Conservation (phyloP, 2,113 vertebrate species). For the Ardeotis arabs region DNA sequence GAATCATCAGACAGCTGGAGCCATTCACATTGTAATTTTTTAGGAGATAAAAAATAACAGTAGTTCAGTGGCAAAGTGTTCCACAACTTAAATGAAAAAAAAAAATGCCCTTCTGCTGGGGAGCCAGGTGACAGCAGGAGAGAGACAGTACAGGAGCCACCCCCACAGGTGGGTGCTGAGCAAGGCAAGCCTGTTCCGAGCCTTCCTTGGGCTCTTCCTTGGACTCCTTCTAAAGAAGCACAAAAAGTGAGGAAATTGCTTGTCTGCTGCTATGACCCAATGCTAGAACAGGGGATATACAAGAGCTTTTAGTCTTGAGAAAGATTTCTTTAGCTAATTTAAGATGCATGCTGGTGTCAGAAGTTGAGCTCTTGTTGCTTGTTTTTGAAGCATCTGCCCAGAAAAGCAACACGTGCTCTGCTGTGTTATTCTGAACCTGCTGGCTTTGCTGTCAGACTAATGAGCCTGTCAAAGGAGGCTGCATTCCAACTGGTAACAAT, state of each 20-base stretch:
- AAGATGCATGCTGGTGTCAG: background rate
- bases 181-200: background rate
- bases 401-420: background rate
- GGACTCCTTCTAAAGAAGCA: background rate
- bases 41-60: background rate
- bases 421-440: background rate
- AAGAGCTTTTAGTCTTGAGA: background rate
- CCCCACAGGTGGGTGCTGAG: background rate
- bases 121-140: background rate
- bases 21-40: background rate
- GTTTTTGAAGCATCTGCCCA: background rate
- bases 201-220: background rate
- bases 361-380: background rate
- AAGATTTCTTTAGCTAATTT: background rate
- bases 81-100: background rate
- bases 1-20: background rate
- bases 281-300: background rate
- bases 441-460: background rate
- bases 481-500: background rate
- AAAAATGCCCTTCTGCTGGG: background rate
- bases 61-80: background rate
- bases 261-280: background rate
- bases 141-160: background rate
- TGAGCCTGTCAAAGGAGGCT: background rate
- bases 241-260: background rate